Percentiles rank a stretch among this genome's conserved stretches.
Evolutionary conservation across 1,140 invertebrate species (phyloP).

Genomic region (Pseudomyrmex concolor): DNA sequence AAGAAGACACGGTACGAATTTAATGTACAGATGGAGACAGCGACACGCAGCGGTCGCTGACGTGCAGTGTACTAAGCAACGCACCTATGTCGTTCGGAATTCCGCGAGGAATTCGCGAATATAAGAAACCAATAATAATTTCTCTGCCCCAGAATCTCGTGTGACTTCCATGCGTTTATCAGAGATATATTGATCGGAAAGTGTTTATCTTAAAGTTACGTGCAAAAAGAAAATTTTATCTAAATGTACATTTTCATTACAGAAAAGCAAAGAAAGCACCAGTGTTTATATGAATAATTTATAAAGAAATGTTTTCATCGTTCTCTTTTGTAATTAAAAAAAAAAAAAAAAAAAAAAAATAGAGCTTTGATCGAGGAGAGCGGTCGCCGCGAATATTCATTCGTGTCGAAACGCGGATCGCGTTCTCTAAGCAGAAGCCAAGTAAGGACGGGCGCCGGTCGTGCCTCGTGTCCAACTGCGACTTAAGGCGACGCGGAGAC

Average conservation of each 20-base stretch:
- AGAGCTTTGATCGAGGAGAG: neutral
- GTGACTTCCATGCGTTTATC: too few relatives aligned
- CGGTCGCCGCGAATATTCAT: neutral
- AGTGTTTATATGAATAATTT: too few relatives aligned
- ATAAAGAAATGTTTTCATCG: too few relatives aligned
- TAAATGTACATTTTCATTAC: too few relatives aligned
- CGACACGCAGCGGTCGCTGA: neutral
- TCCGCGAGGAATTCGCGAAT: too few relatives aligned
- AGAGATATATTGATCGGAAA: too few relatives aligned
- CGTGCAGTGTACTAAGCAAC: neutral
- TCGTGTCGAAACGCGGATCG: neutral
- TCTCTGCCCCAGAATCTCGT: too few relatives aligned
- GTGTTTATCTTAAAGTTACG: too few relatives aligned
- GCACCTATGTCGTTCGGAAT: neutral
- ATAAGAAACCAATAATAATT: neutral
- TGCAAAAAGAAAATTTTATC: too few relatives aligned
- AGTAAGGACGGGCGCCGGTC: conserved; percentile 54
- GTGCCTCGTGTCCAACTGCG: conserved; percentile 71
- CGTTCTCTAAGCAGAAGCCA: conserved; percentile 36
- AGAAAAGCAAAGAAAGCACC: too few relatives aligned
- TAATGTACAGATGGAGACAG: conserved; percentile 53
- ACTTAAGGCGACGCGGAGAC: conserved; percentile 32
- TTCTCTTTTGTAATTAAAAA: too few relatives aligned
- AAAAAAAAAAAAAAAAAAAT: too few relatives aligned
- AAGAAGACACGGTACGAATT: conserved; percentile 2